phyloP scores from a whole-genome alignment of 2,888 invertebrate species.

The Cyrtodaria siliqua region DNA sequence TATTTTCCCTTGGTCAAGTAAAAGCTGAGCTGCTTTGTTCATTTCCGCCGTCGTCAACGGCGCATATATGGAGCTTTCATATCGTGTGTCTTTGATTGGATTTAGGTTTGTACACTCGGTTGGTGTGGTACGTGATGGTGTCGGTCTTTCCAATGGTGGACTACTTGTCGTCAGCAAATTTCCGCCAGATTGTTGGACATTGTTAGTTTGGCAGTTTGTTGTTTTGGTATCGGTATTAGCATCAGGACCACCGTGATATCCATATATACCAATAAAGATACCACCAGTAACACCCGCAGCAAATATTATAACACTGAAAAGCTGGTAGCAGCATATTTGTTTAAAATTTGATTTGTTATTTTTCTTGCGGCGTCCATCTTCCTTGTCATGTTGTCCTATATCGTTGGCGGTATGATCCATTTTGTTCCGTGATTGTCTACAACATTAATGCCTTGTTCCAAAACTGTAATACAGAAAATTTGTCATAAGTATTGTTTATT shows the following conservation, averaged over 20 bases:
- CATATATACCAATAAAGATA: constrained; percentile 62
- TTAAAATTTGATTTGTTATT: neutral
- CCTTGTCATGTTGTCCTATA: no score
- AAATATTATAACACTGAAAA: constrained; percentile 48
- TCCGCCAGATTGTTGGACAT: neutral
- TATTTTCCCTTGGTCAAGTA: constrained; percentile 43
- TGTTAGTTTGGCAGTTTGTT: constrained; percentile 2
- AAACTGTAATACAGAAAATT: no score
- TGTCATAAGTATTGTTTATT: no score
- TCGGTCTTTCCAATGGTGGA: neutral
- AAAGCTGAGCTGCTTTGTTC: constrained; percentile 43
- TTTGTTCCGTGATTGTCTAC: no score
- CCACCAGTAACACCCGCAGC: constrained; percentile 51
- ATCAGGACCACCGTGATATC: constrained; percentile 20
- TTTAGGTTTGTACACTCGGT: constrained; percentile 32
- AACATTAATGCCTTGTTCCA: no score
- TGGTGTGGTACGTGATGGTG: neutral
- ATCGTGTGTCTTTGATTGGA: constrained; percentile 37
- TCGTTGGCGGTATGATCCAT: no score
- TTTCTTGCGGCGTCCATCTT: no score
- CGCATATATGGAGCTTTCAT: constrained; percentile 57
- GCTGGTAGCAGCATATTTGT: constrained; percentile 30
- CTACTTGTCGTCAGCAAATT: constrained; percentile 10
- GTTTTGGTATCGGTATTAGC: neutral
- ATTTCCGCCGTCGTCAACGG: constrained; percentile 64